phyloP scores from a whole-genome alignment of 2,113 vertebrate species.

The Helogale parvula region DNA sequence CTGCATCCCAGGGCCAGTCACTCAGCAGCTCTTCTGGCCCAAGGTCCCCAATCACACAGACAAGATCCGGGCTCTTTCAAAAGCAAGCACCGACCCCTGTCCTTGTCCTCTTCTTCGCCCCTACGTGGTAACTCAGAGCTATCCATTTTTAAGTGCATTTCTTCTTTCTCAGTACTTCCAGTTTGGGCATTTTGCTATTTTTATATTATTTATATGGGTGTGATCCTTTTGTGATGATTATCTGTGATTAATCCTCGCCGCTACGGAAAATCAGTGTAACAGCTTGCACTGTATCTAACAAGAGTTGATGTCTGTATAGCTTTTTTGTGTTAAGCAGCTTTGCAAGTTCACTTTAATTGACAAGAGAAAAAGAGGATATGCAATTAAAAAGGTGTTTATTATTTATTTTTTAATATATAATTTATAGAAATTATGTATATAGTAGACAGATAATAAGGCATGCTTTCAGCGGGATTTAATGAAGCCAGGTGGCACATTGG shows the following conservation, averaged over 20 bases:
- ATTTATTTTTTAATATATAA: slow-evolving; percentile 80
- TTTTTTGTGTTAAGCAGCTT: slow-evolving; percentile 77
- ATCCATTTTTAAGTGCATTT: slow-evolving; percentile 51
- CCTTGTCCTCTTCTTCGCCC: not conserved
- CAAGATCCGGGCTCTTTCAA: not conserved
- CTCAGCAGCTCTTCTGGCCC: not conserved
- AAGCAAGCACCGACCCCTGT: not conserved
- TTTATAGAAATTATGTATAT: slow-evolving; percentile 70
- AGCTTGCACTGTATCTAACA: slow-evolving; percentile 82
- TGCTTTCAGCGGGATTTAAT: slow-evolving; percentile 6
- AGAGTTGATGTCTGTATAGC: slow-evolving; percentile 72
- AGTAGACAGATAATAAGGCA: slow-evolving; percentile 57
- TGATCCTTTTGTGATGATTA: slow-evolving; percentile 81
- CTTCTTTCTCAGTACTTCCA: slow-evolving; percentile 31
- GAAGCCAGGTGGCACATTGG: not conserved
- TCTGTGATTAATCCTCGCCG: slow-evolving; percentile 82
- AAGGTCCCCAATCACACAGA: not conserved
- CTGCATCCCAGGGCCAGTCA: not conserved
- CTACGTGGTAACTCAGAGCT: slow-evolving; percentile 3
- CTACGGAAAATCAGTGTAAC: slow-evolving; percentile 73
- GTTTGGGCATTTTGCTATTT: slow-evolving; percentile 74
- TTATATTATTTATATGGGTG: slow-evolving; percentile 78
- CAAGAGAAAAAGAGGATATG: slow-evolving; percentile 78
- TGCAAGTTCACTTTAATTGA: slow-evolving; percentile 80
- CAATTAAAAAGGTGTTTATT: slow-evolving; percentile 83